These are phyloP conservation scores for Archaeoteleia sp. DNA, from an alignment of 2,888 invertebrate species.

Conservation along the genomic window DNA sequence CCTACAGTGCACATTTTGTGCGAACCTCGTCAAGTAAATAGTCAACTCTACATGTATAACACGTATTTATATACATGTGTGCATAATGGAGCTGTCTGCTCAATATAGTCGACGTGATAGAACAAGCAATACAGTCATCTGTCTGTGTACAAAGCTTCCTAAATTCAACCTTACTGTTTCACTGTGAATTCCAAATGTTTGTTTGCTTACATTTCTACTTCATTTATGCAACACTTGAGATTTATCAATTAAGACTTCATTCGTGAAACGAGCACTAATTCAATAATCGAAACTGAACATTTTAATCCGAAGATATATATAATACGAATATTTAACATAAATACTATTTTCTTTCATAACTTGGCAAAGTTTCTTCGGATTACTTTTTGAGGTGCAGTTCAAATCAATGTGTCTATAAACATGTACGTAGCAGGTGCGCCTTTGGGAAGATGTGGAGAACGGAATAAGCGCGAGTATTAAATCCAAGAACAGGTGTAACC, in stretches of 20 bases:
- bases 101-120: conserved; percentile 55
- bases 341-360: conserved; percentile 16
- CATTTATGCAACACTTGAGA: conserved; percentile 34
- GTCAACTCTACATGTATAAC: conserved; percentile 56
- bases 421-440: conserved; percentile 15
- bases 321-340: conserved; percentile 12
- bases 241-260: conserved; percentile 44
- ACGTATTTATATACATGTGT: conserved; percentile 56
- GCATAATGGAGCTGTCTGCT: conserved; percentile 55
- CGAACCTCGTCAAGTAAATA: conserved; percentile 56
- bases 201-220: conserved; percentile 38
- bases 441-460: conserved; percentile 9
- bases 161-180: conserved; percentile 50
- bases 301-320: conserved; percentile 27
- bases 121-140: conserved; percentile 55
- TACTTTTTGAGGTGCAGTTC: conserved; percentile 20
- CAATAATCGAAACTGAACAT: too few species aligned
- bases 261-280: conserved; percentile 12
- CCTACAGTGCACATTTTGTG: conserved; percentile 55
- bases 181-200: conserved; percentile 50
- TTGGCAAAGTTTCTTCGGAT: conserved; percentile 22
- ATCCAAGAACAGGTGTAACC: neutral
- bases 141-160: conserved; percentile 54
- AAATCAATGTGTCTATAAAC: conserved; percentile 19
- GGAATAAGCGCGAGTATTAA: conserved; percentile 14